These are phyloP conservation scores for Engystomops pustulosus DNA, from an alignment of 2,113 vertebrate genomes.

Conservation along the genomic window DNA sequence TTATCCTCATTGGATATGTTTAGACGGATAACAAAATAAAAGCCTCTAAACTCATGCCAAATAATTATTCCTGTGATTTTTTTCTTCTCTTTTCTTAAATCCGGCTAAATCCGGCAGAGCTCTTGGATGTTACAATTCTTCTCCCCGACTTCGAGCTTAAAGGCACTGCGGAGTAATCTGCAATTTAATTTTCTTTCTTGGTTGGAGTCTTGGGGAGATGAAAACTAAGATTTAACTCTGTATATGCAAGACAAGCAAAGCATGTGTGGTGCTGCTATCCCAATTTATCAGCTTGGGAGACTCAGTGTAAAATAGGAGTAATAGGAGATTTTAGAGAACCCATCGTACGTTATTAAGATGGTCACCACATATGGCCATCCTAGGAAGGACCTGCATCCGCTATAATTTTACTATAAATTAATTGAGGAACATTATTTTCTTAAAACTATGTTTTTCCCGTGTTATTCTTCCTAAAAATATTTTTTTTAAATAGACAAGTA, in stretches of 20 bases:
- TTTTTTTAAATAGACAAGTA: too few species aligned
- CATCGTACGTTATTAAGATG: background rate
- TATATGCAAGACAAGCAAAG: background rate
- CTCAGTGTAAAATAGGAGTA: background rate
- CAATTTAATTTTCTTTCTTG: conserved; percentile 55
- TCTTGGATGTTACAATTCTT: conserved; percentile 50
- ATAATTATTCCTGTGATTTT: conserved; percentile 59
- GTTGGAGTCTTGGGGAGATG: conserved; percentile 47
- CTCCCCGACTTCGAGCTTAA: conserved; percentile 50
- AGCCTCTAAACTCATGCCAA: conserved; percentile 51
- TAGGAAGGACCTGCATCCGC: too few species aligned
- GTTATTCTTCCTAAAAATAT: too few species aligned
- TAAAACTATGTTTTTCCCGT: too few species aligned
- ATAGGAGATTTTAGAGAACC: background rate
- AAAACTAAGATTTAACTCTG: conserved; percentile 56
- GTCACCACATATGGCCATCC: too few species aligned
- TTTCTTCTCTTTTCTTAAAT: conserved; percentile 53
- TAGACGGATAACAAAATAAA: conserved; percentile 55
- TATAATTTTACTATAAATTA: too few species aligned
- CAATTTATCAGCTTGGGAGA: background rate
- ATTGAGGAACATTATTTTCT: too few species aligned
- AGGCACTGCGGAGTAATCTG: conserved; percentile 52
- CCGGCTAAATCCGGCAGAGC: conserved; percentile 56
- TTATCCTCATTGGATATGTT: conserved; percentile 52
- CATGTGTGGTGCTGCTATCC: background rate